These are phyloP conservation scores for Chymomyza amoena DNA, from an alignment of 2,888 invertebrate genomes.

Conservation along the genomic window DNA sequence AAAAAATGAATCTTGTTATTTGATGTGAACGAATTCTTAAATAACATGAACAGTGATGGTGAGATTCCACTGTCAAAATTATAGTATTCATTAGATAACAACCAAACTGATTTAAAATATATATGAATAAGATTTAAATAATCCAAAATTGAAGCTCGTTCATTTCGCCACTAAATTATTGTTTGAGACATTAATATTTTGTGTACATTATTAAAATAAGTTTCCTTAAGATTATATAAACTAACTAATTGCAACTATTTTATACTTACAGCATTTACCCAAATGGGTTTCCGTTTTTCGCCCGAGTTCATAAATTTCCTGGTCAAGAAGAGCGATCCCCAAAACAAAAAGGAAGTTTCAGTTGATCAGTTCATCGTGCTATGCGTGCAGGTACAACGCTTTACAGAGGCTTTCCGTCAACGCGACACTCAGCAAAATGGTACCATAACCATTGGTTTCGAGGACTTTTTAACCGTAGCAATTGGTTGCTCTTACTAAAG, in stretches of 20 bases:
- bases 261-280: slow-evolving; percentile 84
- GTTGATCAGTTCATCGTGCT: slow-evolving; percentile 93
- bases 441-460: slow-evolving; percentile 90
- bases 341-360: slow-evolving; percentile 83
- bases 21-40: too few relatives aligned
- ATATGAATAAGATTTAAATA: too few relatives aligned
- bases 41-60: too few relatives aligned
- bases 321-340: slow-evolving; percentile 84
- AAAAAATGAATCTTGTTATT: too few relatives aligned
- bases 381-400: slow-evolving; percentile 92
- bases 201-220: not conserved
- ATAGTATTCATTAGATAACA: too few relatives aligned
- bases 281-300: slow-evolving; percentile 93
- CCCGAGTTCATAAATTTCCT: slow-evolving; percentile 88
- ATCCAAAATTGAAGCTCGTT: too few relatives aligned
- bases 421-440: slow-evolving; percentile 90
- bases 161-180: too few relatives aligned
- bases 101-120: too few relatives aligned
- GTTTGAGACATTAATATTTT: not conserved
- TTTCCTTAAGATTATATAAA: too few relatives aligned
- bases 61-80: too few relatives aligned
- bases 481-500: slow-evolving; percentile 83
- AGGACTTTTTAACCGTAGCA: slow-evolving; percentile 93
- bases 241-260: not conserved
- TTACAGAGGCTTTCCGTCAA: slow-evolving; percentile 91